Base-by-base conservation (phyloP, 2,113 vertebrate species). In the Coptodon bakossiorum region DNA sequence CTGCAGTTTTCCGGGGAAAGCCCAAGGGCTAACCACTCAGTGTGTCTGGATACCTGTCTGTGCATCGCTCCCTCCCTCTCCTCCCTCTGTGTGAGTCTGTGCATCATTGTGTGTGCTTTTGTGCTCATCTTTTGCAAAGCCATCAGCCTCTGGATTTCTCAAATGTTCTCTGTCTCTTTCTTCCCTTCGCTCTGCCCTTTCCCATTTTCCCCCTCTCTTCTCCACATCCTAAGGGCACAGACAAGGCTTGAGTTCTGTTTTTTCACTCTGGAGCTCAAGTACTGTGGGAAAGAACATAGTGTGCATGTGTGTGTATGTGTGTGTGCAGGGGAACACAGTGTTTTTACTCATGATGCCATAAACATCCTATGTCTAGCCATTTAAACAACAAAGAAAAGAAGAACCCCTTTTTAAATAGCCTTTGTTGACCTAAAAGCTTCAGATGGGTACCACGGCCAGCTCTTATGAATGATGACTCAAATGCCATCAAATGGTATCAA, bases 21-120 rank as follows among this genome's bases (percentile, higher is more conserved):
- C 92, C 94, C 91, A 93, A 89, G 90, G 93, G 94, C 93, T 91
- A 92, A 94, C 94, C 92, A 91, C 94, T 90, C 92, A 71, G 76
- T 91, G 86, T 90, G 90, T 91, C 88, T 90, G 91, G 91, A 87
- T 93, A 93, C 90, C 93, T 92, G 73, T 88, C 71, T 84, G 83
- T 92, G 89, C 45, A 87, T 84, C 80, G 34, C 81, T 50, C 82
- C 81, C 80, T 90, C 73, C 68, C 76, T 91, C 56, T 79, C 13
- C 56, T 79, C 7, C 61, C 2, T 79, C 7, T 81, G 7, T 82
- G 5, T 85, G 86, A 68, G 61, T 85, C 3, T 84, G 22, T 80
- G 27, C 66, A 56, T 80, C 71, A 40, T 73, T 80, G 43, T 91
- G 56, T 81, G 80, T 53, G 87, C 9, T 82, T 86, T 38, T 7